Base-by-base conservation (phyloP, 2,113 vertebrate species). In the Agelaius tricolor region DNA sequence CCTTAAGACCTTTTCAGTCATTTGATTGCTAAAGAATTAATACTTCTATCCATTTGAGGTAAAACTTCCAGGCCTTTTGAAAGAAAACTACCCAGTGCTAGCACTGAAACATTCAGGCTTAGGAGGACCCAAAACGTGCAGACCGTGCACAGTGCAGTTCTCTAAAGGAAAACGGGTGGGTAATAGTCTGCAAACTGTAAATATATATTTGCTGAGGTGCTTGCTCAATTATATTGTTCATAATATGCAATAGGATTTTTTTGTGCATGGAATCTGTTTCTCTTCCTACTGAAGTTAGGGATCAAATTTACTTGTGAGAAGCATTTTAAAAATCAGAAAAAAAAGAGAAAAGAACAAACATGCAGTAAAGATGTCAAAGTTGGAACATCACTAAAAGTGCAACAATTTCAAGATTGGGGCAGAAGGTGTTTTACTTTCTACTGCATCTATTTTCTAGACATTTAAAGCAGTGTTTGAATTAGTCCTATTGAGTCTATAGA, bases 61-160 rank as follows among this genome's bases (percentile, higher is more conserved):
- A 18, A 30, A 87, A 15, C 21, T 87, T 62, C 15, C 6, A 41
- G 33, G 8, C 84, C 37, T 59, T 82, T 37, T 67, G 33, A 63
- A 58, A 39, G 16, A 54, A n/a, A 39, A 10, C 14, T 66, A 6
- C 20, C 10, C 47, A 30, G 10, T 52, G 27, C 23, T 93, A 44
- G 13, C 39, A 5, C 22, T 16, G 35, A 76, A 72, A 61, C 8
- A 2, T 27, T 61, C 10, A 41, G 43, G 37, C 44, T 66, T 66
- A 26, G 49, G 6, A 71, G 23, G 13, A 82, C 23, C 7, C 23
- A 37, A 65, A 66, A 31, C 15, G 22, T 0, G 4, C 24, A 86
- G 46, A 76, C 24, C 1, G 0, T 43, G 39, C 35, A 27, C 2
- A 0, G 28, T 66, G 24, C 14, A 41, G 11, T 43, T 68, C 37